phyloP scores from a whole-genome alignment of 2,888 invertebrate species.

The Neoitamus cyanurus region DNA sequence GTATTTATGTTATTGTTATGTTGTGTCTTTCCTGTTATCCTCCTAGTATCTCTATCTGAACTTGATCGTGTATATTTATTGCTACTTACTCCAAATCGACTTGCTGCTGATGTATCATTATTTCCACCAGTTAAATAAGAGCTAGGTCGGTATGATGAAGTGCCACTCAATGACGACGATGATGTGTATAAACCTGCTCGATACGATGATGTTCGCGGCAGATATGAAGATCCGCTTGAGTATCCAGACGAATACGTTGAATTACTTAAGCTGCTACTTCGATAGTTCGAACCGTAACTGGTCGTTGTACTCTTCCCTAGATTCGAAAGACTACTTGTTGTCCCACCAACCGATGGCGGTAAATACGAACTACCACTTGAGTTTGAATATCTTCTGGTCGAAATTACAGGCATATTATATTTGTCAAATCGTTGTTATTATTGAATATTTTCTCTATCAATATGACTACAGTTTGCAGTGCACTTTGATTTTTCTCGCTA shows the following conservation, averaged over 20 bases:
- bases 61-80: slow-evolving; percentile 52
- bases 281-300: slow-evolving; percentile 59
- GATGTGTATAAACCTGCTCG: slow-evolving; percentile 59
- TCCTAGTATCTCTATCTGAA: slow-evolving; percentile 51
- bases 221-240: slow-evolving; percentile 58
- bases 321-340: slow-evolving; percentile 51
- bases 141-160: slow-evolving; percentile 46
- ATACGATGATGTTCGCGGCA: slow-evolving; percentile 56
- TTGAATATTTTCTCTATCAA: slow-evolving; percentile 21
- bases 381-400: slow-evolving; percentile 65
- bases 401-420: slow-evolving; percentile 67
- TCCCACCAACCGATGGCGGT: slow-evolving; percentile 62
- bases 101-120: slow-evolving; percentile 64
- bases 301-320: slow-evolving; percentile 53
- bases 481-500: not conserved
- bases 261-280: slow-evolving; percentile 55
- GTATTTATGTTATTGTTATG: slow-evolving; percentile 50
- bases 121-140: slow-evolving; percentile 54
- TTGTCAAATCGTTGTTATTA: slow-evolving; percentile 43
- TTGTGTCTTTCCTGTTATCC: slow-evolving; percentile 50
- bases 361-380: slow-evolving; percentile 63
- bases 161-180: slow-evolving; percentile 55
- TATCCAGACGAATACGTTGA: slow-evolving; percentile 57
- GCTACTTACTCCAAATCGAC: slow-evolving; percentile 67
- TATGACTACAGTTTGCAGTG: slow-evolving; percentile 21